Evolutionary conservation across 2,113 vertebrate species (phyloP).

Genomic region (Herpetotheres cachinnans): DNA sequence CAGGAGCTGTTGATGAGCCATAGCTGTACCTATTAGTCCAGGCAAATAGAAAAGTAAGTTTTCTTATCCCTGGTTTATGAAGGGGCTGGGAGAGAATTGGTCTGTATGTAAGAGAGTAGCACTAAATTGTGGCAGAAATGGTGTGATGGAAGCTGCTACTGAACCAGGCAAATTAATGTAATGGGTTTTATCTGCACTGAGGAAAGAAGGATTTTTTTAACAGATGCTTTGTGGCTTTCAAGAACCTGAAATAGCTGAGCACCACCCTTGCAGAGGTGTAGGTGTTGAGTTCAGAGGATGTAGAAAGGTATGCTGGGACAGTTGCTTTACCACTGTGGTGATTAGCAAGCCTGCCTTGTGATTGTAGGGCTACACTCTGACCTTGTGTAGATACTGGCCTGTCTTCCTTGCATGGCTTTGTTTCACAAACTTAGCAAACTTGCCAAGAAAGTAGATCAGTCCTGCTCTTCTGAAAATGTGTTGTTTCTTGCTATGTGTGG

Average conservation of each 20-base stretch:
- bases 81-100: background rate
- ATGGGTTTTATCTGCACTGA: background rate
- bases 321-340: rapidly evolving
- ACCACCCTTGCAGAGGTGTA: background rate
- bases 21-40: background rate
- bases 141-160: background rate
- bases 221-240: background rate
- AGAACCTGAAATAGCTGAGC: background rate
- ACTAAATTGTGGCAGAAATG: background rate
- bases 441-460: background rate
- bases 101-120: background rate
- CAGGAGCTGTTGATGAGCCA: background rate
- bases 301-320: background rate
- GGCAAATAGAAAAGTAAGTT: background rate
- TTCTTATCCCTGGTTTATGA: background rate
- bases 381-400: background rate
- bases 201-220: background rate
- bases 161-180: background rate
- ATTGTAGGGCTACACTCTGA: background rate
- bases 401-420: background rate
- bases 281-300: background rate
- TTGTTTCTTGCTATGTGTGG: background rate
- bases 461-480: background rate
- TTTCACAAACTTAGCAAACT: background rate
- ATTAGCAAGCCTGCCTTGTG: background rate